Evolutionary conservation across 2,888 invertebrate species (phyloP).

Genomic region (Boloria euphrosyne): DNA sequence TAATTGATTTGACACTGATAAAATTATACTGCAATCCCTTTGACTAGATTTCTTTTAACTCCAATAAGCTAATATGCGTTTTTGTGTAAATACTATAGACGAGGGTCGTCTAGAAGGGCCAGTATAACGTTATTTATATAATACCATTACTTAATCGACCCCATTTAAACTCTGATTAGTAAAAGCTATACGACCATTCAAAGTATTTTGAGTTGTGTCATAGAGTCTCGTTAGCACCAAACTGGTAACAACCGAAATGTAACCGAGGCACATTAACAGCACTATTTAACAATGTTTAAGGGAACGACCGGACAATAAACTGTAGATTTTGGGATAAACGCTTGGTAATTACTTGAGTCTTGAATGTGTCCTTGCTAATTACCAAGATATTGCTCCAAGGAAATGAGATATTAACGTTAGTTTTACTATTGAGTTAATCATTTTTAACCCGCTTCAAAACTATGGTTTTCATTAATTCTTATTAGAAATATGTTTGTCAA

Average conservation of each 20-base stretch:
- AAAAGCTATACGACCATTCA: background rate
- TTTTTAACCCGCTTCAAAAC: too few relatives aligned
- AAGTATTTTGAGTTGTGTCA: slow-evolving; percentile 13
- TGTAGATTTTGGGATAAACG: slow-evolving; percentile 7
- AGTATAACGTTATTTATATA: slow-evolving; percentile 5
- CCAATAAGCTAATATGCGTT: too few relatives aligned
- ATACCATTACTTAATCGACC: slow-evolving; percentile 11
- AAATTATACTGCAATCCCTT: too few relatives aligned
- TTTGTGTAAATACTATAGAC: background rate
- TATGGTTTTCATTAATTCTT: too few relatives aligned
- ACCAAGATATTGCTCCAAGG: slow-evolving; percentile 17
- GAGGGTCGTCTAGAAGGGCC: background rate
- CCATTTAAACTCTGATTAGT: slow-evolving; percentile 14
- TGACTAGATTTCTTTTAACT: too few relatives aligned
- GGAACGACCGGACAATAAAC: slow-evolving; percentile 18
- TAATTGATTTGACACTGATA: too few relatives aligned
- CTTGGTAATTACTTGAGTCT: slow-evolving; percentile 12
- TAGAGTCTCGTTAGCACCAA: slow-evolving; percentile 10
- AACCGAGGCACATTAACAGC: slow-evolving; percentile 7
- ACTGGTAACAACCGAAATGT: slow-evolving; percentile 13
- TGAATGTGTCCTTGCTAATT: slow-evolving; percentile 16
- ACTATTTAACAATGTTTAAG: slow-evolving; percentile 25
- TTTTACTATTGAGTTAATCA: too few relatives aligned
- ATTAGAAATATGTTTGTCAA: too few relatives aligned
- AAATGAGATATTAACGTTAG: background rate